A percentile compares a stretch with the other conserved stretches of the same genome.
Evolutionary conservation across 2,113 vertebrate species (phyloP).

Genomic region (Ptyas mucosa): DNA sequence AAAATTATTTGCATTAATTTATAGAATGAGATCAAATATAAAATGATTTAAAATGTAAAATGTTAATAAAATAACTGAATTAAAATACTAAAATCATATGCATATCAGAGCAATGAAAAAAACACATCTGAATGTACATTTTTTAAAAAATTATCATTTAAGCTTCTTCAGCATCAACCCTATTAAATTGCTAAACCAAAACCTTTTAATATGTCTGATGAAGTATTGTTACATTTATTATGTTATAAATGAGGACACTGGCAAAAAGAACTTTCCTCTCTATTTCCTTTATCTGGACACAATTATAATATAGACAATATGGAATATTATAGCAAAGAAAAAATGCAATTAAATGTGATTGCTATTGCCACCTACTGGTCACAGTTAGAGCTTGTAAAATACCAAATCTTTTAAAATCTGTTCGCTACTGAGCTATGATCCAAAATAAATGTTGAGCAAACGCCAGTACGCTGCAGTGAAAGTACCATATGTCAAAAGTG

Average conservation of each 20-base stretch:
- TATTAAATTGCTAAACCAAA: background rate
- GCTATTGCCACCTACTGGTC: slow-evolving; percentile 52
- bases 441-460: background rate
- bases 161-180: background rate
- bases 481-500: background rate
- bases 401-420: background rate
- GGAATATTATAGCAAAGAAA: background rate
- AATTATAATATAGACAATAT: background rate
- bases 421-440: background rate
- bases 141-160: background rate
- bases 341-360: slow-evolving; percentile 15
- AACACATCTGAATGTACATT: background rate
- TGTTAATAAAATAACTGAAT: background rate
- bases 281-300: background rate
- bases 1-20: background rate
- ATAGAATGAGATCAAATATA: background rate
- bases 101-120: background rate
- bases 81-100: background rate
- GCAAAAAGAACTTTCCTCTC: background rate
- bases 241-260: background rate
- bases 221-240: background rate
- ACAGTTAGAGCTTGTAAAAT: background rate
- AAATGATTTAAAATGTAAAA: background rate
- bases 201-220: background rate
- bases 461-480: background rate